Evolutionary conservation across 1,140 invertebrate species (phyloP).

Genomic region (Pomacea maculata): DNA sequence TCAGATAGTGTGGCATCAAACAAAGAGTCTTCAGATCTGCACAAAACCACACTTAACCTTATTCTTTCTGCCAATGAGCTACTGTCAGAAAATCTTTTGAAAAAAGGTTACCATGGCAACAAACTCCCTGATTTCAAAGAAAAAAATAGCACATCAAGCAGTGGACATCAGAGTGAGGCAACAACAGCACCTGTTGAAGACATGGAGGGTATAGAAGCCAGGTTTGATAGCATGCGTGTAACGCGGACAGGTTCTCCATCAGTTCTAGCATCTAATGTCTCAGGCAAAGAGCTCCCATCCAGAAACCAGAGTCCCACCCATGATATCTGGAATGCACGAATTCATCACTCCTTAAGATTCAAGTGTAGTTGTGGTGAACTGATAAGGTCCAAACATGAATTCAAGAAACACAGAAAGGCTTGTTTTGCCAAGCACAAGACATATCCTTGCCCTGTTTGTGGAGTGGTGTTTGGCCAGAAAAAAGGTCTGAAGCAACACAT

Average conservation of each 20-base stretch:
- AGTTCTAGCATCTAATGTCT: neutral
- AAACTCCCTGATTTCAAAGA: no score
- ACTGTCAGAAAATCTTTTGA: no score
- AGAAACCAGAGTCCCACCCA: neutral
- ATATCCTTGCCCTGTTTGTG: conserved; percentile 11
- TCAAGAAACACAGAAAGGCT: conserved; percentile 2
- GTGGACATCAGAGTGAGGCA: no score
- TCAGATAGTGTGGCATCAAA: no score
- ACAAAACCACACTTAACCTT: no score
- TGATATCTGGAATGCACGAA: neutral
- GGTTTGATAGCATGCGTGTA: neutral
- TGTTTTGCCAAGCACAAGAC: conserved; percentile 9
- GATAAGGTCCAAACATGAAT: conserved; percentile 12
- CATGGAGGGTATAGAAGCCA: neutral
- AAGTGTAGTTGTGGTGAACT: conserved; percentile 5
- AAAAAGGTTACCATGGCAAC: no score
- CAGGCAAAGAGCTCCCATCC: neutral
- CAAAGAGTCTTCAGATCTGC: no score
- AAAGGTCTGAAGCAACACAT: conserved; percentile 12
- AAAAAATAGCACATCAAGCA: no score
- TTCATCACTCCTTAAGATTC: neutral
- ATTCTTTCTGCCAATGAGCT: no score
- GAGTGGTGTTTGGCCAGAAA: neutral
- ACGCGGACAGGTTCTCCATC: neutral
- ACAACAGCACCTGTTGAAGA: neutral